phyloP scores from a whole-genome alignment of 2,113 vertebrate genomes.

The Misgurnus mizolepis region DNA sequence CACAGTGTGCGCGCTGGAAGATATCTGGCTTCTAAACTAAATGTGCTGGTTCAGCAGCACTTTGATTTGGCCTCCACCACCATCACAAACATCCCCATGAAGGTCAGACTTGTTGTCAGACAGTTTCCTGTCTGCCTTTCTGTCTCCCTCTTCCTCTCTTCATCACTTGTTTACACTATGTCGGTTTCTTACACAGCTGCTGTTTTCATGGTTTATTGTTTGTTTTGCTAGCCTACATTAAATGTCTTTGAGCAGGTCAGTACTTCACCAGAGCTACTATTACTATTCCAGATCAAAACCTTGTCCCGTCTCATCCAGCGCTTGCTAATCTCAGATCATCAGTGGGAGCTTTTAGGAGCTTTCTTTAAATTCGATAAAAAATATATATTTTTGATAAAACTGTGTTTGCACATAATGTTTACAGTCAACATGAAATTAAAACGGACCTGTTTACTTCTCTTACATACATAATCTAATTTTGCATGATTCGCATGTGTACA shows the following conservation, averaged over 20 bases:
- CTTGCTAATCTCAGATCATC: conserved; percentile 29
- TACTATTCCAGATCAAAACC: conserved; percentile 78
- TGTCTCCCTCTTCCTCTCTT: neutral
- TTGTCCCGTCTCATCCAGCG: conserved; percentile 73
- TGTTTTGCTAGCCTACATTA: conserved; percentile 99
- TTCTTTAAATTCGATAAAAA: neutral
- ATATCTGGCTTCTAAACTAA: conserved; percentile 92
- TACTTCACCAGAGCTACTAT: conserved; percentile 74
- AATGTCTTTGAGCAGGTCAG: conserved; percentile 99
- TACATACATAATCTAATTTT: no score
- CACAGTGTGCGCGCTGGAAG: conserved; percentile 95
- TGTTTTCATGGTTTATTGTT: conserved; percentile 92
- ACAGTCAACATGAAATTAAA: neutral
- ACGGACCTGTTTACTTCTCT: no score
- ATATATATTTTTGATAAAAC: neutral
- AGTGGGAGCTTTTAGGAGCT: no score
- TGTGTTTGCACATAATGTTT: neutral
- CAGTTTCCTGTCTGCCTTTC: conserved; percentile 8
- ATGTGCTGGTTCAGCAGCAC: conserved; percentile 96
- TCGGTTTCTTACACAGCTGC: conserved; percentile 73
- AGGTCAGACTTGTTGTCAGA: conserved; percentile 75
- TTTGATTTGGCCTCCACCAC: conserved; percentile 98
- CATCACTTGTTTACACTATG: conserved; percentile 45
- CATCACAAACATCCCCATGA: conserved; percentile 99
- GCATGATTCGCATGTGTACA: neutral